Conservation (phyloP, 2,797 vertebrate species). For the Mycteria americana region DNA sequence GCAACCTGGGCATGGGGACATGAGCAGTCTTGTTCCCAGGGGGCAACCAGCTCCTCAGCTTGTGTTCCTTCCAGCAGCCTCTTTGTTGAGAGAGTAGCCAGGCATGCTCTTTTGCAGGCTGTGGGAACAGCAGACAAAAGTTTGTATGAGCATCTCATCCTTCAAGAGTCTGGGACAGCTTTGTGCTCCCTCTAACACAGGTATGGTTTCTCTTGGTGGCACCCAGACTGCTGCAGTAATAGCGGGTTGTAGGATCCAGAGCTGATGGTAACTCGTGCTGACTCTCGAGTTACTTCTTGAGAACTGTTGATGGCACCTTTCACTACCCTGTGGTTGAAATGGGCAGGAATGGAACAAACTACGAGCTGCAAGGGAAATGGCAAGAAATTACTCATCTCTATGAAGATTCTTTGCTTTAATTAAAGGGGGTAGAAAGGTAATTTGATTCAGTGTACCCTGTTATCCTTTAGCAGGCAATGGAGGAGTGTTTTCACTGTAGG, state of each 20-base stretch:
- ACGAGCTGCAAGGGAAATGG: neutral
- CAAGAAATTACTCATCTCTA: neutral
- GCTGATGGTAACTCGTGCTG: neutral
- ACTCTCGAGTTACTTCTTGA: neutral
- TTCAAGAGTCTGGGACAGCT: neutral
- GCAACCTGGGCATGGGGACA: fast-evolving
- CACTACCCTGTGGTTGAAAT: neutral
- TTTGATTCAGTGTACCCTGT: neutral
- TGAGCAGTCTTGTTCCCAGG: neutral
- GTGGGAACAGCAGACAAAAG: neutral
- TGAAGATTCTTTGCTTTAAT: neutral
- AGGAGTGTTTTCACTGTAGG: neutral
- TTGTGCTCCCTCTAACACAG: neutral
- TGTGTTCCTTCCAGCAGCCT: neutral
- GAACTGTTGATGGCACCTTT: neutral
- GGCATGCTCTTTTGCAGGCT: neutral
- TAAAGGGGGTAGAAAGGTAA: neutral
- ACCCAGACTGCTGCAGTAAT: neutral
- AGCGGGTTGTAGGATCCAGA: neutral
- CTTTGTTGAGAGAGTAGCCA: neutral
- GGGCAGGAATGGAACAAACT: neutral
- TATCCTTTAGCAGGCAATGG: neutral
- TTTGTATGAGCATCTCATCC: neutral
- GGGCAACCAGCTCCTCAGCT: neutral
- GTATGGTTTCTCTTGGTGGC: neutral